Evolutionary conservation across 2,113 vertebrate species (phyloP).

Genomic region (Gallinago undulata): DNA sequence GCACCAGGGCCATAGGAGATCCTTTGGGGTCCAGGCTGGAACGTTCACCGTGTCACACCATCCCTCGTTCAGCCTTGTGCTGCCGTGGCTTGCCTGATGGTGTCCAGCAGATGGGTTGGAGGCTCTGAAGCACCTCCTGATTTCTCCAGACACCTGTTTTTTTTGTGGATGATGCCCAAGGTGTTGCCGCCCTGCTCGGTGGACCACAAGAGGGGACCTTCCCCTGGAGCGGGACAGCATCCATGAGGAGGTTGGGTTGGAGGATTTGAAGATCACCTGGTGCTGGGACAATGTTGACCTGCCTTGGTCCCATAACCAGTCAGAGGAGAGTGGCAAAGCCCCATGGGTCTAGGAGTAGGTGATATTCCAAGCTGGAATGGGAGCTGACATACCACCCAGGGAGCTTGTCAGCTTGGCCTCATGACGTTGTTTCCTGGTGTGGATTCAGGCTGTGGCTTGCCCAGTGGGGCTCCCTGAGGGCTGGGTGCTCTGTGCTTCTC

Average conservation of each 20-base stretch:
- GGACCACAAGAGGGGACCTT: background rate
- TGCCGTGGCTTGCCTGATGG: background rate
- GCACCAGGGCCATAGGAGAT: background rate
- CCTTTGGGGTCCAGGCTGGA: background rate
- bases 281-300: background rate
- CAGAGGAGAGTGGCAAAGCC: background rate
- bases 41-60: rapidly evolving
- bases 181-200: background rate
- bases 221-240: background rate
- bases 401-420: background rate
- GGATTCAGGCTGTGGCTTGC: background rate
- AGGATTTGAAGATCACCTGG: background rate
- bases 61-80: background rate
- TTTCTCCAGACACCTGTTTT: background rate
- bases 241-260: background rate
- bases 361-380: background rate
- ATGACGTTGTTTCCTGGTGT: rapidly evolving
- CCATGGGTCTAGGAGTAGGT: rapidly evolving
- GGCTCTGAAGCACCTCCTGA: background rate
- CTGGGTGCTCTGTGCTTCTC: background rate
- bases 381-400: background rate
- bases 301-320: background rate
- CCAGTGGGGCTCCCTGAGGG: rapidly evolving
- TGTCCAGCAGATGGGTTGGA: background rate
- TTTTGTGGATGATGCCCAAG: background rate